A percentile compares a stretch with the other conserved stretches of the same genome.
phyloP scores from a whole-genome alignment of 2,888 invertebrate species.

The Phoronis australis region DNA sequence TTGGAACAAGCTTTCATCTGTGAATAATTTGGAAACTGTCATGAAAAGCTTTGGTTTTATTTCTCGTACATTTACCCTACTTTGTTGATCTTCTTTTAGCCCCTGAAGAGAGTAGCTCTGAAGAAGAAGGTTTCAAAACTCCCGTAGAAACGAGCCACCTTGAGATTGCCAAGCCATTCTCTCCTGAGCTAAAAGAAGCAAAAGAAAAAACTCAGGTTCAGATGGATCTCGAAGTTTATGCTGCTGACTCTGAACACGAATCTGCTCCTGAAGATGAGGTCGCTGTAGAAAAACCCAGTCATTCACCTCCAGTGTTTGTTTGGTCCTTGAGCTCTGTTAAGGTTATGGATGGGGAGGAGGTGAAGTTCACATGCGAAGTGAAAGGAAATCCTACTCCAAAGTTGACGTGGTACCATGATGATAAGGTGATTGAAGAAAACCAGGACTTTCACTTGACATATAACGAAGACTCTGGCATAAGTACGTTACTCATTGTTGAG shows the following conservation, averaged over 20 bases:
- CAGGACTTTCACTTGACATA: constrained; percentile 41
- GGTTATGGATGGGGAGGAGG: constrained; percentile 90
- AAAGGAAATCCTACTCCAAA: constrained; percentile 36
- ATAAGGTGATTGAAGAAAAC: constrained; percentile 55
- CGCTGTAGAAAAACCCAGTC: neutral
- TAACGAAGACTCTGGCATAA: constrained; percentile 40
- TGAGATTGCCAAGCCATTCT: too few relatives aligned
- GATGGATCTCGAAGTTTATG: constrained; percentile 15
- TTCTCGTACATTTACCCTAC: neutral
- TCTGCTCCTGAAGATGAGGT: neutral
- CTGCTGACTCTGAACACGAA: neutral
- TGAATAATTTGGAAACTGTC: neutral
- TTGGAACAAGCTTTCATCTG: too few relatives aligned
- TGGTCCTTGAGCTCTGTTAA: constrained; percentile 67
- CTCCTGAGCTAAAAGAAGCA: too few relatives aligned
- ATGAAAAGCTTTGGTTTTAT: neutral
- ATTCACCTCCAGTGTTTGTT: constrained; percentile 68
- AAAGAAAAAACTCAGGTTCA: constrained; percentile 17
- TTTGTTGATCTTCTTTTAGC: neutral
- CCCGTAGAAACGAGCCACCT: too few relatives aligned
- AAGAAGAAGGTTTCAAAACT: too few relatives aligned
- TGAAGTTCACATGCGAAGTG: constrained; percentile 58
- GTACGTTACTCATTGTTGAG: constrained; percentile 85
- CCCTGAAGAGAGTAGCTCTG: too few relatives aligned
- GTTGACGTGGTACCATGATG: constrained; percentile 85